These are phyloP conservation scores for Copsychus sechellarum DNA, from an alignment of 2,113 vertebrate species.

Conservation along the genomic window DNA sequence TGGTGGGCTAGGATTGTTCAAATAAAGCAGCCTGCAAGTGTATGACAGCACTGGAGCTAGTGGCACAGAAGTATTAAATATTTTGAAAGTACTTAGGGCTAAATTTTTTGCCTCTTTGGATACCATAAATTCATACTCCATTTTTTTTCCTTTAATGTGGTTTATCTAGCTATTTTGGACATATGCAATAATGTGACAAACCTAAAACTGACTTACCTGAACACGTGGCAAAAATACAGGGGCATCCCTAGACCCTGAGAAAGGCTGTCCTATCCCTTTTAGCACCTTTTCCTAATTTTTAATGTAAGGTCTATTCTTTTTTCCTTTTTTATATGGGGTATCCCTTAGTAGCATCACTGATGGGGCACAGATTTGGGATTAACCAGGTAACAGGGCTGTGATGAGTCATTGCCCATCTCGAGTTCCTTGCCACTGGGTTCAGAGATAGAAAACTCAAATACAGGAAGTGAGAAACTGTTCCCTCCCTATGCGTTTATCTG, in stretches of 20 bases:
- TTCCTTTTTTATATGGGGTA: background rate
- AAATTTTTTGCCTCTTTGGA: background rate
- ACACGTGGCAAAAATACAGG: background rate
- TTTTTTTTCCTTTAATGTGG: background rate
- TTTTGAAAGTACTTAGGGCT: background rate
- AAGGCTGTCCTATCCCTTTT: background rate
- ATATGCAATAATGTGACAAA: background rate
- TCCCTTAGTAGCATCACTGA: background rate
- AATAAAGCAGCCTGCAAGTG: background rate
- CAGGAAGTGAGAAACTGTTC: background rate
- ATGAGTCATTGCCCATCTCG: background rate
- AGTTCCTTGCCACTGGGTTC: background rate
- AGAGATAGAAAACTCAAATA: constrained; percentile 36
- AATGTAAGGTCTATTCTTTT: background rate
- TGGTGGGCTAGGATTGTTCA: background rate
- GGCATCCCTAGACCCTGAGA: background rate
- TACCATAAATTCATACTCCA: background rate
- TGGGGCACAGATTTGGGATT: background rate
- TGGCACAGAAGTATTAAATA: background rate
- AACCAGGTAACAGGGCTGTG: background rate
- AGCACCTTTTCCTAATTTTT: background rate
- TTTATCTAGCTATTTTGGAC: background rate
- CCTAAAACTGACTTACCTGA: background rate
- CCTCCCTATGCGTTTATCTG: background rate
- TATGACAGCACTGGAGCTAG: background rate